phyloP scores from a whole-genome alignment of 2,797 vertebrate species.

The Halcyon chelicuti region DNA sequence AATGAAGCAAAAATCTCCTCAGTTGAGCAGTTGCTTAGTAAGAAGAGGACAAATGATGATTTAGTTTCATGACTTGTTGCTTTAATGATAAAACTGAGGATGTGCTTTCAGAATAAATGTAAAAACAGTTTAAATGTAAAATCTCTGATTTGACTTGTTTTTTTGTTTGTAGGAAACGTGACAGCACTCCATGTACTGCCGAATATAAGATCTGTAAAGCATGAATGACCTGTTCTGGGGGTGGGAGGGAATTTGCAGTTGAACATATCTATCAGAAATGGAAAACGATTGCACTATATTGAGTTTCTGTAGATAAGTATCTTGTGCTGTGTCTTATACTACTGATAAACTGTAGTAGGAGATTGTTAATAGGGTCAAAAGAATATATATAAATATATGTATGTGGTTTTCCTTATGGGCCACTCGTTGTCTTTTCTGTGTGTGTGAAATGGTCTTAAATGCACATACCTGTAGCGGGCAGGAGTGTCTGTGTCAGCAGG shows the following conservation, averaged over 20 bases:
- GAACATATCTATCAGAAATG: neutral
- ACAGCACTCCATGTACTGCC: neutral
- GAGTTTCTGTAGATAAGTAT: neutral
- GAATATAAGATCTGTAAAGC: slow-evolving; percentile 46
- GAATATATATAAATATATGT: neutral
- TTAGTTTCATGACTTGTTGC: neutral
- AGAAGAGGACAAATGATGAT: neutral
- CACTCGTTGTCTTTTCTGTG: neutral
- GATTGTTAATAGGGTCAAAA: neutral
- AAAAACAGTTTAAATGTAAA: neutral
- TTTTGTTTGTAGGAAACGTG: slow-evolving; percentile 68
- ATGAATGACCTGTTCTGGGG: neutral
- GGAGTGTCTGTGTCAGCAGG: neutral
- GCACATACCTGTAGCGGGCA: neutral
- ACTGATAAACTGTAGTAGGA: neutral
- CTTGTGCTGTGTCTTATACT: neutral
- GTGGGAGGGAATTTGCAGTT: neutral
- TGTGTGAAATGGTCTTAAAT: neutral
- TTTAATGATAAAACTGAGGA: neutral
- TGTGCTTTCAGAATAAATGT: slow-evolving; percentile 42
- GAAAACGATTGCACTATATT: neutral
- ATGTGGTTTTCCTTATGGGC: neutral
- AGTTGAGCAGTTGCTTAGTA: neutral
- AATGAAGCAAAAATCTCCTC: neutral
- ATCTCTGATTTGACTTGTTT: slow-evolving; percentile 58